phyloP scores from a whole-genome alignment of 2,888 invertebrate genomes.

The Tenthredo notha region DNA sequence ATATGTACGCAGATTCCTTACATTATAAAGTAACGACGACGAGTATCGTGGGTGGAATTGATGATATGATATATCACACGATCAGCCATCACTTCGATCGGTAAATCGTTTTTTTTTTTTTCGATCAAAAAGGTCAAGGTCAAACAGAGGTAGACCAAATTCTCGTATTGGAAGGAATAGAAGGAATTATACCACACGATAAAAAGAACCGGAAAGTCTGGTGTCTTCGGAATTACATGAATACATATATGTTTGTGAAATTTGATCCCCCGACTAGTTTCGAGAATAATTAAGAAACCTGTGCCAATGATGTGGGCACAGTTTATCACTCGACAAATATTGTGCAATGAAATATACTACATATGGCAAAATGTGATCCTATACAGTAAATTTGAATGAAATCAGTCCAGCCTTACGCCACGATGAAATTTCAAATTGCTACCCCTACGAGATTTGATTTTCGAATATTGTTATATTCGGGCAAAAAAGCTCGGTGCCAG shows the following conservation, averaged over 20 bases:
- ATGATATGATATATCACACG: constrained; percentile 10
- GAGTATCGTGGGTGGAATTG: background rate
- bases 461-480: background rate
- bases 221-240: background rate
- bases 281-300: background rate
- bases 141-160: background rate
- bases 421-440: background rate
- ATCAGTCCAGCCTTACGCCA: background rate
- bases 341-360: background rate
- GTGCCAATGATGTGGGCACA: background rate
- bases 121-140: constrained; percentile 48
- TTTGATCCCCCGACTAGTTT: background rate
- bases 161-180: background rate
- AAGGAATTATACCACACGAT: background rate
- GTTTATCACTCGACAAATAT: background rate
- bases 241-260: background rate
- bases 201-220: background rate
- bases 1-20: background rate
- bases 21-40: background rate
- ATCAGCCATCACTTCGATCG: constrained; percentile 2
- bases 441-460: background rate
- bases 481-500: background rate
- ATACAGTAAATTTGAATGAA: background rate
- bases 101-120: background rate
- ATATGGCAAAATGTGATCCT: background rate